phyloP scores from a whole-genome alignment of 2,888 invertebrate species.

The Cerceris rybyensis region DNA sequence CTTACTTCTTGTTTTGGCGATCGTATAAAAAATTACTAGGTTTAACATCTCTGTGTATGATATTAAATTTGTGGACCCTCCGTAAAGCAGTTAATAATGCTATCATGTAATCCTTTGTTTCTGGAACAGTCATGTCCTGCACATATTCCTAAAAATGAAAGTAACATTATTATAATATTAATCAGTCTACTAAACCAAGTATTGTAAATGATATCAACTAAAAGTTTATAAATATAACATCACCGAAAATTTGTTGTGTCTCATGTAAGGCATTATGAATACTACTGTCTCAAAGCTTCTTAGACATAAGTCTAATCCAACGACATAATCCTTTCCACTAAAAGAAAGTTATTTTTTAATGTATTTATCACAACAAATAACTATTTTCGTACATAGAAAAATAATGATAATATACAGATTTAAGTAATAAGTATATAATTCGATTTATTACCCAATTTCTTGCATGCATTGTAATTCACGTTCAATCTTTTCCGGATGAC shows the following conservation, averaged over 20 bases:
- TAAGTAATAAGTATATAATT: slow-evolving; percentile 13
- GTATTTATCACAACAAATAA: background rate
- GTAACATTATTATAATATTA: slow-evolving; percentile 15
- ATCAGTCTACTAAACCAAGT: background rate
- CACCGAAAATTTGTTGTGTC: slow-evolving; percentile 90
- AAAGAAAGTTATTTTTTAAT: slow-evolving; percentile 72
- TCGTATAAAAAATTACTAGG: slow-evolving; percentile 96
- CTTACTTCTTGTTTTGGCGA: slow-evolving; percentile 85
- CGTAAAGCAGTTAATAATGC: slow-evolving; percentile 90
- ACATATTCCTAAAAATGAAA: slow-evolving; percentile 86
- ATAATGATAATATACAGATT: background rate
- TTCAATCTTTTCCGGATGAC: slow-evolving; percentile 91
- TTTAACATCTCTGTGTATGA: slow-evolving; percentile 95
- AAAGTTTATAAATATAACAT: slow-evolving; percentile 61
- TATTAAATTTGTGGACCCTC: slow-evolving; percentile 91
- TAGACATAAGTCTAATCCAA: slow-evolving; percentile 90
- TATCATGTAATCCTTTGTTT: slow-evolving; percentile 90
- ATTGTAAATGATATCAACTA: slow-evolving; percentile 57
- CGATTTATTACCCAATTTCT: slow-evolving; percentile 86
- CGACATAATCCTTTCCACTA: slow-evolving; percentile 92
- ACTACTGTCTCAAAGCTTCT: slow-evolving; percentile 90
- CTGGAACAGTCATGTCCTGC: slow-evolving; percentile 86
- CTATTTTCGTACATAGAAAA: background rate
- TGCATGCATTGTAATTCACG: slow-evolving; percentile 91
- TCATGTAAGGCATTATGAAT: slow-evolving; percentile 95